Conservation (phyloP, 2,888 invertebrate genomes). For the Spisula solida region DNA sequence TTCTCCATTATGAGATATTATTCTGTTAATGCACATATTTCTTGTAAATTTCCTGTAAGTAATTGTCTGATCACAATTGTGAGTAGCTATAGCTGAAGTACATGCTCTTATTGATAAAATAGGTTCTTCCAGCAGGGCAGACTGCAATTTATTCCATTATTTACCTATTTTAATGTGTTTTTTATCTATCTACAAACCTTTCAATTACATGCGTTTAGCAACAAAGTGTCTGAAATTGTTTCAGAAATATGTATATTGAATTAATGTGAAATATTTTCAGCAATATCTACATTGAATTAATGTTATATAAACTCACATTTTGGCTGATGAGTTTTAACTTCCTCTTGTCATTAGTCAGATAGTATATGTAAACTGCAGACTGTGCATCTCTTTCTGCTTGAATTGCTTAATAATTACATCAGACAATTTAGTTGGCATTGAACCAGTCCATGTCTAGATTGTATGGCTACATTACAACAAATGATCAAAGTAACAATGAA, state of each 20-base stretch:
- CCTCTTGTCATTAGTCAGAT: not conserved
- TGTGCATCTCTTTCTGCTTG: not conserved
- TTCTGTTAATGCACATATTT: too few relatives aligned
- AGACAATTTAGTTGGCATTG: constrained; percentile 5
- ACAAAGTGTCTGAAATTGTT: too few relatives aligned
- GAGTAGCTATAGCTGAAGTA: not conserved
- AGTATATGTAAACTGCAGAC: not conserved
- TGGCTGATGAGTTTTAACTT: not conserved
- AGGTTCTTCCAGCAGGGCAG: not conserved
- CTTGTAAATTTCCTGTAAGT: too few relatives aligned
- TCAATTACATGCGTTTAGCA: not conserved
- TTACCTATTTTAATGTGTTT: not conserved
- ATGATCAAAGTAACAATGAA: not conserved
- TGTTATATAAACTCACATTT: not conserved
- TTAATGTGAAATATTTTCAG: not conserved
- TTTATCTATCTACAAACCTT: not conserved
- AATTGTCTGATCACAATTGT: not conserved
- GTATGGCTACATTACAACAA: not conserved
- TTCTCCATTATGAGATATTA: too few relatives aligned
- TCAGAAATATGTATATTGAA: not conserved
- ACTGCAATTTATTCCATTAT: not conserved
- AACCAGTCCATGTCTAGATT: not conserved
- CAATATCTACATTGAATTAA: not conserved
- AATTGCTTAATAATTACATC: not conserved
- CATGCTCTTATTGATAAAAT: not conserved